These are phyloP conservation scores for Elegia similella DNA, from an alignment of 2,888 invertebrate species.

Conservation along the genomic window DNA sequence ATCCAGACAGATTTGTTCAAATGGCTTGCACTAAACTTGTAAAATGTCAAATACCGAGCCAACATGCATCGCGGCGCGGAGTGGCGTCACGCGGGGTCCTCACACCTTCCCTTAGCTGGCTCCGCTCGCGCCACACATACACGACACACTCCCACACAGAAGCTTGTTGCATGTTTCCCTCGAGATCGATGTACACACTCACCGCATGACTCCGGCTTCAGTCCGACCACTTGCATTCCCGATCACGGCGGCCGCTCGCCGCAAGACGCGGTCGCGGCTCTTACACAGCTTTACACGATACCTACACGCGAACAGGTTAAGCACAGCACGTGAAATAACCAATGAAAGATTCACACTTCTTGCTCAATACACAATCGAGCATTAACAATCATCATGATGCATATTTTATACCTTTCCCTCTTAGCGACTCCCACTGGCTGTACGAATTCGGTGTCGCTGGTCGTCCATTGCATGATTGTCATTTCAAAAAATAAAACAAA, in stretches of 20 bases:
- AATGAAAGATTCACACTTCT: slow-evolving; percentile 55
- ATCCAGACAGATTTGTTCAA: background rate
- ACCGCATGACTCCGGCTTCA: slow-evolving; percentile 74
- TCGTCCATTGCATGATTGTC: slow-evolving; percentile 73
- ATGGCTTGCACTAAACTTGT: slow-evolving; percentile 18
- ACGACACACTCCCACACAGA: slow-evolving; percentile 53
- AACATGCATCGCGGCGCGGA: slow-evolving; percentile 45
- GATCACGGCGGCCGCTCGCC: slow-evolving; percentile 71
- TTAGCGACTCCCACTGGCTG: slow-evolving; percentile 71
- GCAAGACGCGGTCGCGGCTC: slow-evolving; percentile 54
- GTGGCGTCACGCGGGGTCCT: slow-evolving; percentile 56
- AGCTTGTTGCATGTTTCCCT: slow-evolving; percentile 73
- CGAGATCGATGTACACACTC: slow-evolving; percentile 66
- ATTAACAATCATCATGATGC: slow-evolving; percentile 72
- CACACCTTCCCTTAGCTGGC: slow-evolving; percentile 71
- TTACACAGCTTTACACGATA: slow-evolving; percentile 76
- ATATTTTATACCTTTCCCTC: slow-evolving; percentile 82
- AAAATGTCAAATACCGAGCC: slow-evolving; percentile 27
- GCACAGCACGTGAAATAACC: slow-evolving; percentile 67
- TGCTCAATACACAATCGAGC: slow-evolving; percentile 69
- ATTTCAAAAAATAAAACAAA: slow-evolving; percentile 51
- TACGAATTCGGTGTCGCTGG: slow-evolving; percentile 69
- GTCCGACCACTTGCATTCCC: slow-evolving; percentile 78
- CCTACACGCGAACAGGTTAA: slow-evolving; percentile 75
- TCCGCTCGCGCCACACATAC: slow-evolving; percentile 78